Percentiles rank a stretch among this genome's conserved stretches.
These are phyloP conservation scores for Acanthornis magna DNA, from an alignment of 2,797 vertebrate species.

Conservation along the genomic window DNA sequence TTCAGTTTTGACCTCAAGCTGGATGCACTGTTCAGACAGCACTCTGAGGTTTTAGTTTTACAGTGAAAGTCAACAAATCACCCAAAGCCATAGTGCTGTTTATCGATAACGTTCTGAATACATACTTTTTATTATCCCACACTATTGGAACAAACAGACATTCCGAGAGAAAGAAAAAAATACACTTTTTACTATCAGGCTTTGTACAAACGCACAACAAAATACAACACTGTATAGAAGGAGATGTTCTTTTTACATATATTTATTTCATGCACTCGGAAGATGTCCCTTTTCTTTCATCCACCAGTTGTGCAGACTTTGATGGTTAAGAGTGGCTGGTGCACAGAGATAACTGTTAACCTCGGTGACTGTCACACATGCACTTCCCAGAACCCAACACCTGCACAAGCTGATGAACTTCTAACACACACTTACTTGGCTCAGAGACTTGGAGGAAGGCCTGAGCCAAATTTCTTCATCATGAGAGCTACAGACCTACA, in stretches of 20 bases:
- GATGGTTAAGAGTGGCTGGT: background rate
- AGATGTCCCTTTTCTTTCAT: background rate
- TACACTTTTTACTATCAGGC: background rate
- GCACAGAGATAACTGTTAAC: rapidly evolving
- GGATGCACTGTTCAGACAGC: background rate
- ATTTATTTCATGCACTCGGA: background rate
- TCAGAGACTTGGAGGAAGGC: background rate
- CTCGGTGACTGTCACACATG: rapidly evolving
- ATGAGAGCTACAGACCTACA: rapidly evolving
- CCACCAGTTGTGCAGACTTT: background rate
- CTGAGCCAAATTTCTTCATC: background rate
- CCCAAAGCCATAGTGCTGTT: background rate
- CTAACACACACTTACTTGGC: background rate
- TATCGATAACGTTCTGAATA: background rate
- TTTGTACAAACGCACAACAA: background rate
- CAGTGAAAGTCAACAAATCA: background rate
- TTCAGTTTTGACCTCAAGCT: background rate
- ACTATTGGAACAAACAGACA: background rate
- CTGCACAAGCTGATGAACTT: background rate
- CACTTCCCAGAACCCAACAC: background rate
- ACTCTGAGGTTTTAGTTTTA: background rate
- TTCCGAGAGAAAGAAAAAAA: background rate
- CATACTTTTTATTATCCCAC: background rate
- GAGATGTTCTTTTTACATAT: background rate
- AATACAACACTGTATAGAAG: background rate